Evolutionary conservation across 2,888 invertebrate genomes (phyloP).

Genomic region (Drosophila demipolita): DNA sequence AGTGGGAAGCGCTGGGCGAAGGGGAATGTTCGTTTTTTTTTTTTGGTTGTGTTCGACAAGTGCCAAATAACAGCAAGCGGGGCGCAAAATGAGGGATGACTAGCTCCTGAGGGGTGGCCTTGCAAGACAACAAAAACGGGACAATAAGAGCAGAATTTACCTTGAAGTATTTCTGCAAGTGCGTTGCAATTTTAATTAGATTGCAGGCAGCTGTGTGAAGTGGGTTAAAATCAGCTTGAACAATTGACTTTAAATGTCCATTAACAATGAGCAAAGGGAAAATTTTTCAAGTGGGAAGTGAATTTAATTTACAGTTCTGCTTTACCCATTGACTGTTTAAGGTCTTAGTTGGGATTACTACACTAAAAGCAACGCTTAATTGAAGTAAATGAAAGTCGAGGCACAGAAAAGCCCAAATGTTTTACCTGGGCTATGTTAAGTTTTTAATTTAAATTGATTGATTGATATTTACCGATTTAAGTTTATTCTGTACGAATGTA

Average conservation of each 20-base stretch:
- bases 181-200: conserved; percentile 70
- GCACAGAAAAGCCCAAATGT: not conserved
- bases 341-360: conserved; percentile 7
- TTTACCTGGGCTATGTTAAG: not conserved
- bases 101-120: conserved; percentile 30
- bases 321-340: conserved; percentile 19
- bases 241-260: conserved; percentile 29
- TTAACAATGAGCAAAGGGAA: conserved; percentile 11
- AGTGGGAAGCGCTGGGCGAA: conserved; percentile 28
- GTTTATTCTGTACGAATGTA: not conserved
- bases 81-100: conserved; percentile 14
- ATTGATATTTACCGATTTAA: not conserved
- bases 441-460: not conserved
- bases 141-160: conserved; percentile 16
- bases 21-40: not conserved
- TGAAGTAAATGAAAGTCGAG: not conserved
- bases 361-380: not conserved
- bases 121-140: conserved; percentile 16
- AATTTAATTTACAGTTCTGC: conserved; percentile 34
- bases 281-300: conserved; percentile 34
- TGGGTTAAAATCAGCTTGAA: conserved; percentile 28
- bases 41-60: conserved; percentile 31
- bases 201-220: conserved; percentile 44
- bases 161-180: conserved; percentile 32
- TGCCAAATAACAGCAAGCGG: conserved; percentile 44